These are phyloP conservation scores for Pogonognathellus flavescens DNA, from an alignment of 1,140 invertebrate genomes.

Conservation along the genomic window DNA sequence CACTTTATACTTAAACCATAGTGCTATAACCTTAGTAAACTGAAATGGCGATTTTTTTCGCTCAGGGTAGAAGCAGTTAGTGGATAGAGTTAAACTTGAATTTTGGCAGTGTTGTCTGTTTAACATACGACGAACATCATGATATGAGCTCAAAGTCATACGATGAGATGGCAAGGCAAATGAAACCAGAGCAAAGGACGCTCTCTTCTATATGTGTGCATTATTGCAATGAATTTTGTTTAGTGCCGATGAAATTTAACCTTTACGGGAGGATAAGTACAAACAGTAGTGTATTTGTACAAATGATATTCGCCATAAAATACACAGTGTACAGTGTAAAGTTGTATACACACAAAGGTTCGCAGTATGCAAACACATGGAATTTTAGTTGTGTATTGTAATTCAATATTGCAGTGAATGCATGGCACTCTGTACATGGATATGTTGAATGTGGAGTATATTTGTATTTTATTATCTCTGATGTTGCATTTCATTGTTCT, in stretches of 20 bases:
- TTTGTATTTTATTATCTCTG: constrained; percentile 45
- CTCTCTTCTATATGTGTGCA: constrained; percentile 2
- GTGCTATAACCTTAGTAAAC: constrained; percentile 15
- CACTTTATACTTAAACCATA: background rate
- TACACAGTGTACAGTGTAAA: background rate
- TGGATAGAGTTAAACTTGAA: constrained; percentile 43
- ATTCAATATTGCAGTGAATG: constrained; percentile 13
- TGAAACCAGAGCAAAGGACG: background rate
- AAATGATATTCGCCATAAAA: constrained; percentile 16
- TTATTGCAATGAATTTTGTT: constrained; percentile 40
- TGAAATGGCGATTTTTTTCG: constrained; percentile 10
- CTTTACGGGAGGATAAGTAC: constrained; percentile 17
- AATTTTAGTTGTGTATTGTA: constrained; percentile 33
- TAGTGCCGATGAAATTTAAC: constrained; percentile 39
- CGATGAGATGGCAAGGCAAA: background rate
- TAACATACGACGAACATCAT: background rate
- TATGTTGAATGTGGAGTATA: constrained; percentile 21
- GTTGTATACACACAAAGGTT: background rate
- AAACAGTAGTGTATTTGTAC: background rate
- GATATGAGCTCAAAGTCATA: constrained; percentile 21
- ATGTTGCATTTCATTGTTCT: constrained; percentile 33
- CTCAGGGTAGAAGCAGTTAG: background rate
- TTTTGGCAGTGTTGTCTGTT: constrained; percentile 27
- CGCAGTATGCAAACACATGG: background rate
- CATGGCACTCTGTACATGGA: background rate